These are phyloP conservation scores for Stegastes partitus DNA, from an alignment of 2,113 vertebrate genomes.

Conservation along the genomic window DNA sequence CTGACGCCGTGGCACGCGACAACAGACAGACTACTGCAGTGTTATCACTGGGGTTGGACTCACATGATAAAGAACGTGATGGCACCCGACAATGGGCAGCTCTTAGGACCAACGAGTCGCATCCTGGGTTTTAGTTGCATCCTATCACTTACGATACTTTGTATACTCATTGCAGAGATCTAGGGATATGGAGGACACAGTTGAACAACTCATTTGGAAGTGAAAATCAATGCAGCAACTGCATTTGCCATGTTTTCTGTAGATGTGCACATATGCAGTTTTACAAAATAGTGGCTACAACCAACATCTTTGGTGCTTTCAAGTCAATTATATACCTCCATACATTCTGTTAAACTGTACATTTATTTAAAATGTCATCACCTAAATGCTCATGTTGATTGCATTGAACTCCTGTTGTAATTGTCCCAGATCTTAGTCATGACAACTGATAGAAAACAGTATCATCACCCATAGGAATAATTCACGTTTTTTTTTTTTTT, in stretches of 20 bases:
- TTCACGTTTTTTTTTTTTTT: too few species aligned
- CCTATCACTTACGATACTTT: not conserved
- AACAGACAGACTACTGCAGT: not conserved
- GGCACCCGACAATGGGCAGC: not conserved
- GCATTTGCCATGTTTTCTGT: too few species aligned
- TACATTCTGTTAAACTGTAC: not conserved
- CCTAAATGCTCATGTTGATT: not conserved
- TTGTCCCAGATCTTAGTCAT: not conserved
- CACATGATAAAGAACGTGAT: not conserved
- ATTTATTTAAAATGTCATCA: not conserved
- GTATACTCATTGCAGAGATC: not conserved
- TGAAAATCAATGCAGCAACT: too few species aligned
- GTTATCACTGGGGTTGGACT: constrained; percentile 31
- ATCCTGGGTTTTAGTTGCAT: not conserved
- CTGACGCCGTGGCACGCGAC: constrained; percentile 49
- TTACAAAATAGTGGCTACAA: not conserved
- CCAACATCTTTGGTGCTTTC: not conserved
- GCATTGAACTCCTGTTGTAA: not conserved
- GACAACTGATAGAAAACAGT: not conserved
- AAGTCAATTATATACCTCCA: not conserved
- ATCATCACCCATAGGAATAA: not conserved
- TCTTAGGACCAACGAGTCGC: not conserved
- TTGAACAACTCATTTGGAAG: not conserved
- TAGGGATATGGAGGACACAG: not conserved
- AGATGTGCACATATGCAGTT: not conserved